phyloP scores from a whole-genome alignment of 2,797 vertebrate species.

The Cyprinella venusta region DNA sequence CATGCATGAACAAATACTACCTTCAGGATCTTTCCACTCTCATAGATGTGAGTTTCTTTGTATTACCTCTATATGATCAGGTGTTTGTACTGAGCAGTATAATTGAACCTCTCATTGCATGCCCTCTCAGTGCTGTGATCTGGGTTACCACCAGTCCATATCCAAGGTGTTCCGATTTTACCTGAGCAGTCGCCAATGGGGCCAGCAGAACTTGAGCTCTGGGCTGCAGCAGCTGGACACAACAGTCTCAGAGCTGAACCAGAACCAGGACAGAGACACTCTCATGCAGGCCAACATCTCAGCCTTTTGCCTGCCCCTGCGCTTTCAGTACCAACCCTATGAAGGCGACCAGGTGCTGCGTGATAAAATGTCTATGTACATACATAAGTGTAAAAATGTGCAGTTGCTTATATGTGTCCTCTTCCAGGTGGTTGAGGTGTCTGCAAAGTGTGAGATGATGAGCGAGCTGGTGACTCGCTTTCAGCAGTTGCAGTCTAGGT shows the following conservation, averaged over 20 bases:
- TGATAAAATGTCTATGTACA: constrained; percentile 18
- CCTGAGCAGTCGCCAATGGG: constrained; percentile 70
- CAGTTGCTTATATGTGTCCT: constrained; percentile 8
- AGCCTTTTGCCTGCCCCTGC: constrained; percentile 81
- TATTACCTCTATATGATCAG: background rate
- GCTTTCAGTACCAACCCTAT: constrained; percentile 86
- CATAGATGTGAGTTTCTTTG: constrained; percentile 81
- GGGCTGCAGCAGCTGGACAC: constrained; percentile 80
- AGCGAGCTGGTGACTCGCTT: constrained; percentile 82
- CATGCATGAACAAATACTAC: constrained; percentile 87
- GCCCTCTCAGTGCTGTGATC: constrained; percentile 81
- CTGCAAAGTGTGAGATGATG: constrained; percentile 76
- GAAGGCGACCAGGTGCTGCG: constrained; percentile 85
- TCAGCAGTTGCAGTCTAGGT: constrained; percentile 80
- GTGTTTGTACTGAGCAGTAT: background rate
- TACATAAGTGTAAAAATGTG: constrained; percentile 11
- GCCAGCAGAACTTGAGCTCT: constrained; percentile 76
- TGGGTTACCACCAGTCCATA: constrained; percentile 85
- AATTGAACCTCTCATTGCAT: background rate
- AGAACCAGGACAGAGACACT: constrained; percentile 80
- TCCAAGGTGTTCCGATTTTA: constrained; percentile 80
- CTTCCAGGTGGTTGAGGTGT: constrained; percentile 81
- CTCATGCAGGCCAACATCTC: constrained; percentile 81
- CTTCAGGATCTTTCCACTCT: constrained; percentile 80
- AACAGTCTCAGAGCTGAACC: constrained; percentile 76